Evolutionary conservation across 1,140 invertebrate genomes (phyloP), one percentile per base, ranked within the genome.

Genomic region (Trichonephila clavipes): DNA sequence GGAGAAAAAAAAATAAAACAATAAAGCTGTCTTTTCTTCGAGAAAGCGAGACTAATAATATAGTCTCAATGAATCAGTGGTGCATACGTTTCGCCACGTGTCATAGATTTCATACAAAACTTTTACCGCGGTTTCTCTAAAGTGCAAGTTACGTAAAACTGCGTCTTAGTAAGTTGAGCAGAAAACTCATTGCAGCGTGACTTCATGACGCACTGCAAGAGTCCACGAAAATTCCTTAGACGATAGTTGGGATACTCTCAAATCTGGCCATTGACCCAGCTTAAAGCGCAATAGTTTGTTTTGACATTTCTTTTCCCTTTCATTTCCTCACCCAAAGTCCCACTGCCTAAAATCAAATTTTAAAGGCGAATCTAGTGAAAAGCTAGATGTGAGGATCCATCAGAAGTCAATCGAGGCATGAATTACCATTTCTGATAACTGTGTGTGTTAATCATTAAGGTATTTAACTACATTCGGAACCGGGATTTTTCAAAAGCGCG

Each of bases 251-350:
- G 44, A 81, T 40, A 61, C 64, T 59, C 28, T 51, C 40, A 90
- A 90, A 90, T 90, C 88, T 90, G 88, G 88, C 69, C 88, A 81
- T 90, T 90, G 88, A 90, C 88, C 88, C 88, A 90, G 88, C 88
- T 90, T 90, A 90, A 90, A 90, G 69, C 66, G 16, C 44, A 81
- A 18, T 77, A 28, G 66, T 90, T 90, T 16, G 44, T 69, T 58
- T 90, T 81, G 51, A 81, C 18, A n/a, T 88, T 44, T 88, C 72
- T n/a, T 18, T 8, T 58, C 82, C 51, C 34, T 77, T 77, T 34
- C 69, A 19, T 24, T 24, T 12, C 7, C 1, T 24, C 10, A 0
- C 64, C n/a, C 7, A 12, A 24, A 69, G 24, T 10, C n/a, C n/a
- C 10, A 83, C 58, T 83, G 82, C 19, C 12, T 24, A 83, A 77